Percentiles rank a stretch among this genome's conserved stretches.
Conservation (phyloP, 2,113 vertebrate genomes). For the Thamnaconus septentrionalis region DNA sequence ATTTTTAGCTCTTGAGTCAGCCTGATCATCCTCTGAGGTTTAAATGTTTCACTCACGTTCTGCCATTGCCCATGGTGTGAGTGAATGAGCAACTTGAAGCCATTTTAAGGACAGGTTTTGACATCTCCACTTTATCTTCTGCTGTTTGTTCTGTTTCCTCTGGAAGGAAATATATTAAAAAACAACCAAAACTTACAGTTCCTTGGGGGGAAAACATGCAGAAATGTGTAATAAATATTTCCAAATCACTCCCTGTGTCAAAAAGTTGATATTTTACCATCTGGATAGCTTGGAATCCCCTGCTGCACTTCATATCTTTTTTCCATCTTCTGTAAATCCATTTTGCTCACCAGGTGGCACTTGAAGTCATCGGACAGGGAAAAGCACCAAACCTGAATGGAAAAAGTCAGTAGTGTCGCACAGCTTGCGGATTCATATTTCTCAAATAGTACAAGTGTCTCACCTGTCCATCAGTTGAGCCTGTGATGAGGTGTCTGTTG, state of each 20-base stretch:
- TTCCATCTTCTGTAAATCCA: slow-evolving; percentile 78
- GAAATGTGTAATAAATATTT: neutral
- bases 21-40: no score
- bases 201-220: neutral
- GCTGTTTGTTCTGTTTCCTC: slow-evolving; percentile 33
- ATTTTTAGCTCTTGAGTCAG: no score
- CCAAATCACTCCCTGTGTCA: neutral
- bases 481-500: slow-evolving; percentile 77
- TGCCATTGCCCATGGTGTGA: slow-evolving; percentile 20
- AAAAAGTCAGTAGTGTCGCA: neutral
- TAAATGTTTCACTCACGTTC: slow-evolving; percentile 57
- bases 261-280: slow-evolving; percentile 33
- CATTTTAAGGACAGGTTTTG: slow-evolving; percentile 78
- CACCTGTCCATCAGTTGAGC: slow-evolving; percentile 85
- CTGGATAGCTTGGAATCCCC: slow-evolving; percentile 16
- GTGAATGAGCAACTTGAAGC: slow-evolving; percentile 54
- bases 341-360: slow-evolving; percentile 74
- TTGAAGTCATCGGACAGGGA: slow-evolving; percentile 74
- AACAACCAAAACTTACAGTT: neutral
- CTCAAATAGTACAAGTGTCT: slow-evolving; percentile 10
- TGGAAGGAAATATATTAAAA: slow-evolving; percentile 26
- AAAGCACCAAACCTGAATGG: slow-evolving; percentile 85
- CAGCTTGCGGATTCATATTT: neutral
- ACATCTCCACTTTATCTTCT: slow-evolving; percentile 63
- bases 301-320: slow-evolving; percentile 65